phyloP scores from a whole-genome alignment of 2,888 invertebrate genomes.

The Rambutsinella grinnellia region DNA sequence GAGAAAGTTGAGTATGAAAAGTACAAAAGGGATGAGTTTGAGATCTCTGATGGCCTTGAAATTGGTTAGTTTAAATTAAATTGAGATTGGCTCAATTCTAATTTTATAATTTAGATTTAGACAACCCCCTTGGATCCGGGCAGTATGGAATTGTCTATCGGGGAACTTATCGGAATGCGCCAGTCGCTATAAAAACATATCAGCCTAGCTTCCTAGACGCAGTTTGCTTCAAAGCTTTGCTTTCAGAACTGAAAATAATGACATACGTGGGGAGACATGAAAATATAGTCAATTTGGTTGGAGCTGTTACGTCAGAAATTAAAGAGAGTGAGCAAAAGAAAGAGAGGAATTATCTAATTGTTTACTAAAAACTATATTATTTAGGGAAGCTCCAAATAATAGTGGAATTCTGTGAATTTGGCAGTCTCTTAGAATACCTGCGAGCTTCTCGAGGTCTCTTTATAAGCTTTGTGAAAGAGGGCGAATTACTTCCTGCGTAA shows the following conservation, averaged over 20 bases:
- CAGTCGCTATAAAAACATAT: slow-evolving; percentile 44
- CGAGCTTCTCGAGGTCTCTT: slow-evolving; percentile 32
- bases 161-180: background rate
- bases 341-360: no score
- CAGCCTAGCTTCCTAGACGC: slow-evolving; percentile 33
- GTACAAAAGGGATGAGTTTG: slow-evolving; percentile 46
- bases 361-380: background rate
- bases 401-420: slow-evolving; percentile 48
- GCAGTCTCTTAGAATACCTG: slow-evolving; percentile 33
- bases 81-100: background rate
- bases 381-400: slow-evolving; percentile 43
- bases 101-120: background rate
- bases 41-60: slow-evolving; percentile 24
- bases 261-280: slow-evolving; percentile 46
- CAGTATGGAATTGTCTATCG: slow-evolving; percentile 46
- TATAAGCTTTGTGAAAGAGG: slow-evolving; percentile 19
- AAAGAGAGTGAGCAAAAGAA: slow-evolving; percentile 13
- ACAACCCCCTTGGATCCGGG: slow-evolving; percentile 34
- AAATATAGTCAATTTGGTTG: slow-evolving; percentile 39
- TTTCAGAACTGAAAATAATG: slow-evolving; percentile 54
- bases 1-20: slow-evolving; percentile 40
- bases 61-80: slow-evolving; percentile 21
- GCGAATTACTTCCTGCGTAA: slow-evolving; percentile 9
- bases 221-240: slow-evolving; percentile 43
- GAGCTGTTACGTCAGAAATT: slow-evolving; percentile 47